Evolutionary conservation across 1,140 invertebrate species (phyloP).

Genomic region (Phenacoccus solenopsis): DNA sequence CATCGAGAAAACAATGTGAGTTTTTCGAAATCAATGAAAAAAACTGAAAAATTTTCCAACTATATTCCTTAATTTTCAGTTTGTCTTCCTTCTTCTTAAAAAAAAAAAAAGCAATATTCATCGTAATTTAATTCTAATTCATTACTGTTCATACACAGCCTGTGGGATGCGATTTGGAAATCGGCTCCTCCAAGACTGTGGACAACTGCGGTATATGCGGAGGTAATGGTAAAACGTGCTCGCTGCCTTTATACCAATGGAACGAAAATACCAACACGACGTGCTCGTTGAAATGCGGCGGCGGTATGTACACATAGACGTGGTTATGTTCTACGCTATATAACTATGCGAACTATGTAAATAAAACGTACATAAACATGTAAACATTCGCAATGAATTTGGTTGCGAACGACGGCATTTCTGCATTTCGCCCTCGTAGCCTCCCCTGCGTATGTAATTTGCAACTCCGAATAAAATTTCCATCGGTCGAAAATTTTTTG

Average conservation of each 20-base stretch:
- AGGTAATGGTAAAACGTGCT: constrained; percentile 71
- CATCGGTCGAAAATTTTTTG: no score
- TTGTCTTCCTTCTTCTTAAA: no score
- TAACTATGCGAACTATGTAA: constrained; percentile 2
- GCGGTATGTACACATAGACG: constrained; percentile 49
- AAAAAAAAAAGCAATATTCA: no score
- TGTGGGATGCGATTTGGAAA: constrained; percentile 77
- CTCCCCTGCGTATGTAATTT: not conserved
- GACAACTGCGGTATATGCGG: constrained; percentile 83
- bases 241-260: constrained; percentile 69
- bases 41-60: no score
- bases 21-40: no score
- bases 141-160: no score
- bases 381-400: constrained; percentile 3
- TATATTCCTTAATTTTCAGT: no score
- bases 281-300: constrained; percentile 81
- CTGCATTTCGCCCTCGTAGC: not conserved
- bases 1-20: no score
- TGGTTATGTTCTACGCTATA: no score
- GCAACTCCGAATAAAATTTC: not conserved
- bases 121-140: no score
- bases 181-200: constrained; percentile 68
- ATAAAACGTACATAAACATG: not conserved
- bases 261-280: constrained; percentile 59
- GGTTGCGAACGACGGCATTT: not conserved